phyloP scores from a whole-genome alignment of 2,797 vertebrate species.

The Falco peregrinus region DNA sequence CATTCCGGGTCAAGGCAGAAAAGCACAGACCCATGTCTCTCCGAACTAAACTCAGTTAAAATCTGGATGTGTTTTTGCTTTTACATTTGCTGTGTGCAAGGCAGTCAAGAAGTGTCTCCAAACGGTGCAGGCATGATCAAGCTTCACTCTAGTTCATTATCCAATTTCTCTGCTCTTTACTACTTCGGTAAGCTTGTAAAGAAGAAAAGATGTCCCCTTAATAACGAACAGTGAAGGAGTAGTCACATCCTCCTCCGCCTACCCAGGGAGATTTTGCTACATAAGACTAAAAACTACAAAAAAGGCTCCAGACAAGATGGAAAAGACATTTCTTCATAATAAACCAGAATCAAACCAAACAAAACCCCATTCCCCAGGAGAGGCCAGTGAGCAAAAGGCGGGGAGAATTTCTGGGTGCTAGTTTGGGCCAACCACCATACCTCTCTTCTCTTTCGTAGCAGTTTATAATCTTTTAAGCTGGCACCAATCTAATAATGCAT shows the following conservation, averaged over 20 bases:
- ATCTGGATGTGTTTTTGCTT: neutral
- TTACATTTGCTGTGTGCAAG: neutral
- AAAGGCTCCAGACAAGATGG: neutral
- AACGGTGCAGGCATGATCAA: neutral
- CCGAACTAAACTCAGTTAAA: neutral
- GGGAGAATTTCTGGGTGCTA: neutral
- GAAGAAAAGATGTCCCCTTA: neutral
- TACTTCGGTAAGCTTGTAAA: neutral
- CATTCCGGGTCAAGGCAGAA: neutral
- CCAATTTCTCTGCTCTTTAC: neutral
- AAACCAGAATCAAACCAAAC: neutral
- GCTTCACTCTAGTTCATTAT: neutral
- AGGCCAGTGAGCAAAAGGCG: rapidly evolving
- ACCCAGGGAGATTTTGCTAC: neutral
- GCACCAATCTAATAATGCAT: neutral
- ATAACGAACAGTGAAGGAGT: rapidly evolving
- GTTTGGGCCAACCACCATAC: rapidly evolving
- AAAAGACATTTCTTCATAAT: neutral
- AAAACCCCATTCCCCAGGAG: neutral
- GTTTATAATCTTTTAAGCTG: neutral
- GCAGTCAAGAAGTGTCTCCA: neutral
- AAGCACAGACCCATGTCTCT: neutral
- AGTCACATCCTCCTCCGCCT: rapidly evolving
- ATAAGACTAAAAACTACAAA: neutral
- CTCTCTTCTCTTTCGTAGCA: neutral